Evolutionary conservation across 2,113 vertebrate species (phyloP).

Genomic region (Syngnathoides biaculeatus): DNA sequence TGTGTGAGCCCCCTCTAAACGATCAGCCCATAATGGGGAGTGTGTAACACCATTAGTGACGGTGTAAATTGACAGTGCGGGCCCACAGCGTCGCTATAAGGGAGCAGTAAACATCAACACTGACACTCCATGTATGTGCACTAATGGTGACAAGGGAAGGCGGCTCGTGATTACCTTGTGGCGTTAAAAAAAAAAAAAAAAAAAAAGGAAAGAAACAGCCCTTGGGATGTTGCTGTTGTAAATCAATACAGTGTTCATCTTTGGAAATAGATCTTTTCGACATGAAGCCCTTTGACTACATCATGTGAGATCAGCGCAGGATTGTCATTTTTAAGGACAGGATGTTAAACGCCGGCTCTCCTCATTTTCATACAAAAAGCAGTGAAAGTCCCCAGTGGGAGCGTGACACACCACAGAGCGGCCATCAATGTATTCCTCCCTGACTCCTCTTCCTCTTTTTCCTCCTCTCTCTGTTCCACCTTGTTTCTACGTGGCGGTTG

Average conservation of each 20-base stretch:
- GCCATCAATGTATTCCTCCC: constrained; percentile 17
- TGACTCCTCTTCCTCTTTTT: constrained; percentile 33
- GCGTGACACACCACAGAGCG: constrained; percentile 77
- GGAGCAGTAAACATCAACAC: constrained; percentile 63
- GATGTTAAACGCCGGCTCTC: constrained; percentile 96
- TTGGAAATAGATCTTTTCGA: constrained; percentile 89
- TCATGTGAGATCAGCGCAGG: constrained; percentile 88
- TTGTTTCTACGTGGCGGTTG: constrained; percentile 52
- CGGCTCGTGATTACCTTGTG: constrained; percentile 82
- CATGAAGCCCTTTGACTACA: constrained; percentile 82
- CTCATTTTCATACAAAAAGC: constrained; percentile 88
- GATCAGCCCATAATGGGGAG: constrained; percentile 31
- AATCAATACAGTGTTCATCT: constrained; percentile 91
- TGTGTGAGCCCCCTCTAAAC: constrained; percentile 25
- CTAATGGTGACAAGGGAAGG: constrained; percentile 92
- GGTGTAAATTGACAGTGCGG: constrained; percentile 38
- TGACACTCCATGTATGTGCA: constrained; percentile 73
- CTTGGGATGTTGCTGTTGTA: constrained; percentile 84
- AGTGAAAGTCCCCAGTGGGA: constrained; percentile 83
- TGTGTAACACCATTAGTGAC: constrained; percentile 26
- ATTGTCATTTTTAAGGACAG: constrained; percentile 93
- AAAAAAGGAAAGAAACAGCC: constrained; percentile 68
- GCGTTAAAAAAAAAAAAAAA: background rate
- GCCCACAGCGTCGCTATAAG: constrained; percentile 37
- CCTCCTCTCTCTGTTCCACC: constrained; percentile 43